Base-by-base conservation (phyloP, 2,888 invertebrate species). In the Conops quadrifasciatus region DNA sequence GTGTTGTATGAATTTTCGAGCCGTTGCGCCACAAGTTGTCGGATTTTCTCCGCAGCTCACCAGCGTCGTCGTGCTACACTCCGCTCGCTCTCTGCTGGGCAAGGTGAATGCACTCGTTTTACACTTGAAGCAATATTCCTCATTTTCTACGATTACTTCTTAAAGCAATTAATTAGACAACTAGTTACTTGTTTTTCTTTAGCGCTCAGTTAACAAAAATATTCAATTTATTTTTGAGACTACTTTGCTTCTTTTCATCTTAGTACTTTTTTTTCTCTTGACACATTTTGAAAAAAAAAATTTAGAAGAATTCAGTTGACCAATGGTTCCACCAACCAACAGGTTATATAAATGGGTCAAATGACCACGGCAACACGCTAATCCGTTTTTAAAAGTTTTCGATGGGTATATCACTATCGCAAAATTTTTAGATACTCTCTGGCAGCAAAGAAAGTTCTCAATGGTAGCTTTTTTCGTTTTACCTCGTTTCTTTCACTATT, bases 291-390 rank as follows among this genome's bases (percentile, higher is more conserved):
- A n/a, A 24, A 43, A 43, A 13, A 21, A 43, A 51, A 60, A 43
- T 28, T 28, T 11, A 11, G 15, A 51, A 49, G 30, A 60, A 58
- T 36, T 24, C 16, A 36, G 16, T 47, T n/a, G 24, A 62, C 62
- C 62, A 68, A 68, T 60, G 68, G 68, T 78, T 78, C 78, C 70
- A 75, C 75, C 78, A 77, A 75, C 56, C 76, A 82, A 82, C 82
- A 81, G 82, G 82, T 82, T 82, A 81, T 80, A 82, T 82, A 82
- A 82, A 82, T 82, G 75, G 79, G 82, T 80, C 80, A 80, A 1
- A 36, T 36, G 28, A 26, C 63, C 26, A 45, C 28, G 19, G 19
- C 43, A 36, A 28, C 4, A 19, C n/a, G 19, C 5, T 62, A n/a
- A 62, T n/a, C 21, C n/a, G 30, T 62, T 63, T 47, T 63, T 16